Evolutionary conservation across 1,140 invertebrate genomes (phyloP), one percentile per base, ranked within the genome.

Genomic region (Platyscapa corneri): DNA sequence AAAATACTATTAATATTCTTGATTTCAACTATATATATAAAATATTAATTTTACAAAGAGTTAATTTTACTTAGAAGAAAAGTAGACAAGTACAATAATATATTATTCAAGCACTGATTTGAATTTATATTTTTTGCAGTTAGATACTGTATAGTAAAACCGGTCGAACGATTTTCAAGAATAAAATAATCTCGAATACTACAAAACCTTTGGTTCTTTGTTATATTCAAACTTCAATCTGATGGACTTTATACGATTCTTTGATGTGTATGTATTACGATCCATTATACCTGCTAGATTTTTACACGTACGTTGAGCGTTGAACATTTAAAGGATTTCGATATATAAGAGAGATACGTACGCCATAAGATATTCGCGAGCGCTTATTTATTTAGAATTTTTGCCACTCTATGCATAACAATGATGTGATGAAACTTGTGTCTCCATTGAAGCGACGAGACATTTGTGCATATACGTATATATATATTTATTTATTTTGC

Each of bases 331-430:
- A 72, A 42, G 0, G 70, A 74, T 74, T 27, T n/a, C 7, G 37
- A 74, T 74, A 74, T 74, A 20, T n/a, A 42, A 23, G 10, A 20
- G 18, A 18, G 3, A 74, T n/a, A 37, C 37, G n/a, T 30, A n/a
- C n/a, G n/a, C n/a, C n/a, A n/a, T n/a, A 30, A 46, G 18, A 49
- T 0, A 37, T 32, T 77, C n/a, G 6, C 6, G 32, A 37, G 14
- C 20, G n/a, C 53, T 60, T 78, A 64, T 78, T 37, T 78, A 64
- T 64, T 78, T 5, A 49, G 46, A 16, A 46, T 6, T 70, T 49
- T 34, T 34, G 30, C 1, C 12, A 39, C 67, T 56, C 67, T 82
- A 82, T 82, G 81, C 46, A 82, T 82, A 70, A 74, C 46, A 82
- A 82, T 82, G 81, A 82, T 46, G 65, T 0, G 30, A 14, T 60